Evolutionary conservation across 2,113 vertebrate species (phyloP).

Genomic region (Euleptes europaea): DNA sequence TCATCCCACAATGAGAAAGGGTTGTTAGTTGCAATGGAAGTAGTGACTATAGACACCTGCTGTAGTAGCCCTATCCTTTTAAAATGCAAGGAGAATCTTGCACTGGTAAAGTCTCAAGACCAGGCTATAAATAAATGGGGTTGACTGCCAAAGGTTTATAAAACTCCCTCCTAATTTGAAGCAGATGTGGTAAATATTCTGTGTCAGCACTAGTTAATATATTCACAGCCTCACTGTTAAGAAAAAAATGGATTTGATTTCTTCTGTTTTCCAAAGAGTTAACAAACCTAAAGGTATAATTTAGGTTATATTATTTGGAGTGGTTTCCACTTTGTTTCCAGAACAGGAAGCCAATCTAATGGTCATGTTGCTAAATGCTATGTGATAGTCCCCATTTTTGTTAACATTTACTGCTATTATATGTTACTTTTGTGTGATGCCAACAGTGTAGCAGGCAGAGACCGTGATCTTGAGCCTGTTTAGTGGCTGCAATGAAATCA

Average conservation of each 20-base stretch:
- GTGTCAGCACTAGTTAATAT: constrained; percentile 7
- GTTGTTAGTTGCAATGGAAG: background rate
- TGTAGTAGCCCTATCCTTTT: background rate
- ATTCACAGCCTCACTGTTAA: background rate
- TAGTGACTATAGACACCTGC: background rate
- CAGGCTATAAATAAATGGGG: background rate
- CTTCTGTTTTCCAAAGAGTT: background rate
- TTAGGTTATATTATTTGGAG: constrained; percentile 12
- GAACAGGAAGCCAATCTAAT: constrained; percentile 13
- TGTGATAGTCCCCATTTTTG: constrained; percentile 20
- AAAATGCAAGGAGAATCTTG: background rate
- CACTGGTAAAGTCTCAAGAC: background rate
- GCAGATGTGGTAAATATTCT: constrained; percentile 22
- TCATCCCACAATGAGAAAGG: too few species aligned
- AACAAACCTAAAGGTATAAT: background rate
- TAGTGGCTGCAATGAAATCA: background rate
- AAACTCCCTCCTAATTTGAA: background rate
- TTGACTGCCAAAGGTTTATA: constrained; percentile 8
- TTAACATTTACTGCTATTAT: constrained; percentile 12
- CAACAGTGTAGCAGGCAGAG: background rate
- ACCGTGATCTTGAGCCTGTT: background rate
- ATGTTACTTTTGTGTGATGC: constrained; percentile 14
- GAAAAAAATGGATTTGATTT: background rate
- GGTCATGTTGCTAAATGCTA: background rate
- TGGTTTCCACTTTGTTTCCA: constrained; percentile 17